Evolutionary conservation across 92 coral and sea anemone species (phyloP).

Genomic region (Montipora capitata): DNA sequence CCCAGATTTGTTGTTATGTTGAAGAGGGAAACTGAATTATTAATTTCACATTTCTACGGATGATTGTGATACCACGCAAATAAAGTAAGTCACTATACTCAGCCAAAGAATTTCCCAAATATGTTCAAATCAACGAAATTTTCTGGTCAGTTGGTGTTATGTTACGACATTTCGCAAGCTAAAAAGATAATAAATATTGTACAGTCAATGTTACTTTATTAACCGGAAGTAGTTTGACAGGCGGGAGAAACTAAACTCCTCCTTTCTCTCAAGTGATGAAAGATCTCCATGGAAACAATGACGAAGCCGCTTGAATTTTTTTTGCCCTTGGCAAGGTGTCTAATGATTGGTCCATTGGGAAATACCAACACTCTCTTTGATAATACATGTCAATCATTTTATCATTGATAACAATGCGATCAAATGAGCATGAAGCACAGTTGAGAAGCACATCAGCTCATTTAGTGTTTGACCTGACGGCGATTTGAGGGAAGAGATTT

Average conservation of each 20-base stretch:
- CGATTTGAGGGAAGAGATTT: constrained; percentile 13
- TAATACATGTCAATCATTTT: constrained; percentile 86
- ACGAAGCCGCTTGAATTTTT: constrained; percentile 31
- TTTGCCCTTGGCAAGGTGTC: neutral
- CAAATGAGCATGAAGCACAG: constrained; percentile 63
- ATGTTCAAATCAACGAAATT: neutral
- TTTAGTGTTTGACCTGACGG: neutral
- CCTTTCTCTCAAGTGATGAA: constrained; percentile 52
- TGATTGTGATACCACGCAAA: neutral
- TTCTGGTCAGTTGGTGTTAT: neutral
- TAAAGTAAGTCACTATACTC: neutral
- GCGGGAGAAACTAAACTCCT: constrained; percentile 58
- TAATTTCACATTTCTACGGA: neutral
- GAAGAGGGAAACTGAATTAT: neutral
- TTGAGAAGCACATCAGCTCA: constrained; percentile 43
- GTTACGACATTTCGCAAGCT: constrained; percentile 51
- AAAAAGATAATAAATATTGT: constrained; percentile 35
- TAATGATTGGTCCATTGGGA: constrained; percentile 75
- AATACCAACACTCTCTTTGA: constrained; percentile 86
- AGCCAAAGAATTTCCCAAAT: constrained; percentile 8
- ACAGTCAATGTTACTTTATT: constrained; percentile 30
- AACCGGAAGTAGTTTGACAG: constrained; percentile 88
- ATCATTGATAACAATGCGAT: constrained; percentile 79
- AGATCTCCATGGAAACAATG: constrained; percentile 54
- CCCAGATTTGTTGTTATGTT: constrained; percentile 17